These are phyloP conservation scores for Amblyteles armatorius DNA, from an alignment of 2,888 invertebrate genomes.

Conservation along the genomic window DNA sequence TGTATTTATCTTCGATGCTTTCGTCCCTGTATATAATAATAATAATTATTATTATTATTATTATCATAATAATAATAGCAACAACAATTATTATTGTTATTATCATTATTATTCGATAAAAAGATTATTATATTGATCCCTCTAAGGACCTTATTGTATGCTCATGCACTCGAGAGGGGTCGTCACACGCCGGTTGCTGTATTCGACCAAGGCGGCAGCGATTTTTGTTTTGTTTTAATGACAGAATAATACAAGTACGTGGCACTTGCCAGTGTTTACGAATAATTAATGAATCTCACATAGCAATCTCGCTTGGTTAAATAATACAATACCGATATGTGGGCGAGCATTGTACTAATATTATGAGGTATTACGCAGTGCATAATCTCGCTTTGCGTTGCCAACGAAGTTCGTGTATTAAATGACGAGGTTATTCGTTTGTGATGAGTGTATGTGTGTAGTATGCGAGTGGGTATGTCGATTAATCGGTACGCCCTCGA, in stretches of 20 bases:
- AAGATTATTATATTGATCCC: too few relatives aligned
- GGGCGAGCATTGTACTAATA: constrained; percentile 25
- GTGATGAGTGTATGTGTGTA: background rate
- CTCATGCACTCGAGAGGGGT: too few relatives aligned
- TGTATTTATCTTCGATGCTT: background rate
- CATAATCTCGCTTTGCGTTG: constrained; percentile 12
- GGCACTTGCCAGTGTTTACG: background rate
- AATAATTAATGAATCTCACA: background rate
- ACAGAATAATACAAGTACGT: background rate
- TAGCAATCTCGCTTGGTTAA: background rate
- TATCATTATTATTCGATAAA: background rate
- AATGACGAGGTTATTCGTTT: constrained; percentile 43
- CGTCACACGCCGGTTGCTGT: too few relatives aligned
- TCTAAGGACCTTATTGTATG: too few relatives aligned
- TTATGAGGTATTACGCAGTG: constrained; percentile 13
- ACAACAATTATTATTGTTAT: background rate
- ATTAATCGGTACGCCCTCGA: constrained; percentile 41
- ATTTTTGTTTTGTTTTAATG: constrained; percentile 3
- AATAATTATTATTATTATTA: background rate
- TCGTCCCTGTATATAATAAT: background rate
- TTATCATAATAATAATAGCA: background rate
- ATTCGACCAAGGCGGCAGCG: background rate
- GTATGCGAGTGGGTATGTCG: background rate
- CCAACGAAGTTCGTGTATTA: constrained; percentile 42
- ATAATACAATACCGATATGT: constrained; percentile 36